Evolutionary conservation across 2,113 vertebrate genomes (phyloP).

Genomic region (Atherinomorus stipes): DNA sequence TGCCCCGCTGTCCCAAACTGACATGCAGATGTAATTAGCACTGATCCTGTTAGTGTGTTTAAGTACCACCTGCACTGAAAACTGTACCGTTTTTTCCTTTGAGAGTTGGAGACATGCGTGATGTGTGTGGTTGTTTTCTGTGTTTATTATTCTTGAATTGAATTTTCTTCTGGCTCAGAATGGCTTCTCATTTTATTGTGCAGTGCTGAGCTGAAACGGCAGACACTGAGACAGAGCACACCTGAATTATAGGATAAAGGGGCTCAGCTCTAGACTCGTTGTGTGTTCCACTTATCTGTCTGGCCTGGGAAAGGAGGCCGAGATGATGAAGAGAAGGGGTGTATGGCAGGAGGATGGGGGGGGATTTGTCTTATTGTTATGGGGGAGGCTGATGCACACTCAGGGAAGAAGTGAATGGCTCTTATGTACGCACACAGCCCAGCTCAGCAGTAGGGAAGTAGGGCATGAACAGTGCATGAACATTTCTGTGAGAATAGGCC

Average conservation of each 20-base stretch:
- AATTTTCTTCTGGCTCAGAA: slow-evolving; percentile 31
- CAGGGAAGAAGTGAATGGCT: slow-evolving; percentile 38
- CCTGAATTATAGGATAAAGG: slow-evolving; percentile 64
- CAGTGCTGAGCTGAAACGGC: slow-evolving; percentile 41
- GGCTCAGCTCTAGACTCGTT: slow-evolving; percentile 40
- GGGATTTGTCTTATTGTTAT: slow-evolving; percentile 58
- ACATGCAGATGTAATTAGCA: slow-evolving; percentile 31
- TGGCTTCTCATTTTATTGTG: slow-evolving; percentile 50
- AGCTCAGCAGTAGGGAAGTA: slow-evolving; percentile 62
- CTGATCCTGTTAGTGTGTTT: slow-evolving; percentile 9
- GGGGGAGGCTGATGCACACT: slow-evolving; percentile 28
- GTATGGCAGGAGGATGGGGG: slow-evolving; percentile 25
- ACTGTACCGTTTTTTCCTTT: too few species aligned
- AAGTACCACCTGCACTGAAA: slow-evolving; percentile 3
- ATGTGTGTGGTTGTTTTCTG: slow-evolving; percentile 12
- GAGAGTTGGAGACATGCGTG: background rate
- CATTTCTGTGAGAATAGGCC: slow-evolving; percentile 46
- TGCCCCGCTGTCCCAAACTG: slow-evolving; percentile 4
- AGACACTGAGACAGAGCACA: slow-evolving; percentile 44
- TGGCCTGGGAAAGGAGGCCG: slow-evolving; percentile 16
- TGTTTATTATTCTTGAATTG: slow-evolving; percentile 39
- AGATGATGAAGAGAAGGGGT: slow-evolving; percentile 25
- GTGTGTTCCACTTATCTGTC: slow-evolving; percentile 56
- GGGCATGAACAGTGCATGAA: slow-evolving; percentile 48
- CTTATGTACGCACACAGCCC: slow-evolving; percentile 5